phyloP scores from a whole-genome alignment of 2,888 invertebrate species.

The Notodonta dromedarius region DNA sequence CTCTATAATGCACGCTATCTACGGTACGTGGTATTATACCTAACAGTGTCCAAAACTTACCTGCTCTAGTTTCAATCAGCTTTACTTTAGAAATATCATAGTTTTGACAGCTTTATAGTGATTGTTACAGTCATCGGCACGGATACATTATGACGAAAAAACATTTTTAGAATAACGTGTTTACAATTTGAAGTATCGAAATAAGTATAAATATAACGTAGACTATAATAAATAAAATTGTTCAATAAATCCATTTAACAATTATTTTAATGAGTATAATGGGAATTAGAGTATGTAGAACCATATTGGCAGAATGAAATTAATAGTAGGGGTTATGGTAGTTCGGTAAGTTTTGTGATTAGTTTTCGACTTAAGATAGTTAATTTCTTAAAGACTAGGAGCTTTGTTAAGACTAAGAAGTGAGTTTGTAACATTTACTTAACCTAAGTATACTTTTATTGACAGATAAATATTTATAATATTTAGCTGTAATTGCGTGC shows the following conservation, averaged over 20 bases:
- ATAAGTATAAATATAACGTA: neutral
- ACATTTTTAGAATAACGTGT: too few relatives aligned
- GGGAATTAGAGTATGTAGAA: neutral
- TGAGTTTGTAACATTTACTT: constrained; percentile 30
- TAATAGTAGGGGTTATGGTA: neutral
- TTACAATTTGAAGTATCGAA: too few relatives aligned
- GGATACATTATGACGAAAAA: too few relatives aligned
- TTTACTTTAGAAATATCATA: too few relatives aligned
- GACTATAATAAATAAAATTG: neutral
- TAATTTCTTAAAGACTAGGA: constrained; percentile 40
- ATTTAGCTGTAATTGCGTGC: neutral
- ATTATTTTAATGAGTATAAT: neutral
- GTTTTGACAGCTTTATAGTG: too few relatives aligned
- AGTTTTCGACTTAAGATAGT: constrained; percentile 19
- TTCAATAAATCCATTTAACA: neutral
- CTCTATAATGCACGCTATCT: neutral
- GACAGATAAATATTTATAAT: neutral
- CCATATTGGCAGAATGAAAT: neutral
- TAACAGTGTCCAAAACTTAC: too few relatives aligned
- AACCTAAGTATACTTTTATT: constrained; percentile 1
- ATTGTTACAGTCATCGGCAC: too few relatives aligned
- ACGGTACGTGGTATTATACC: too few relatives aligned
- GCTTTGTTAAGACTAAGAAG: constrained; percentile 29
- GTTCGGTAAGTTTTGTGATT: neutral
- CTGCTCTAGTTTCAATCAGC: too few relatives aligned